phyloP scores from a whole-genome alignment of 37 sponge, comb jelly and placozoan species.

The Halichondria panicea region DNA sequence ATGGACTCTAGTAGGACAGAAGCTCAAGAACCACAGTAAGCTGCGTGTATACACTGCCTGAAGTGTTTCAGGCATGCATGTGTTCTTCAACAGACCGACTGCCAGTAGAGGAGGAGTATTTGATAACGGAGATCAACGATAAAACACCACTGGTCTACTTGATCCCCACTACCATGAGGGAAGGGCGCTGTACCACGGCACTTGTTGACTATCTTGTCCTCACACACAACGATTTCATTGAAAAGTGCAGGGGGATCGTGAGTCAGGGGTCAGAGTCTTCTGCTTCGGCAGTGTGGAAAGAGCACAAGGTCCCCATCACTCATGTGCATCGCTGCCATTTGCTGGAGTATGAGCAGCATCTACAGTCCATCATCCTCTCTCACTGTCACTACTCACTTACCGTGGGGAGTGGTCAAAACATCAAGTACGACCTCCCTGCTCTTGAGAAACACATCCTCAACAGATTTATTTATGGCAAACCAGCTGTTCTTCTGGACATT shows the following conservation, averaged over 20 bases:
- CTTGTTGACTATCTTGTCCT: slow-evolving; percentile 62
- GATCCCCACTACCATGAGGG: slow-evolving; percentile 65
- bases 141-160: slow-evolving; percentile 50
- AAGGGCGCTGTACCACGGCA: slow-evolving; percentile 62
- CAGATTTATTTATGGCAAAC: slow-evolving; percentile 76
- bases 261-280: neutral
- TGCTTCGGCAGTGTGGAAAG: neutral
- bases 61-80: neutral
- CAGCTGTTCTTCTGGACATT: slow-evolving; percentile 55
- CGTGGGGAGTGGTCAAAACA: slow-evolving; percentile 64
- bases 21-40: slow-evolving; percentile 55
- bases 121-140: slow-evolving; percentile 2
- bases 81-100: slow-evolving; percentile 32
- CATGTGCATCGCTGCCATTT: slow-evolving; percentile 67
- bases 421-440: slow-evolving; percentile 70
- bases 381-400: slow-evolving; percentile 82
- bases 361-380: slow-evolving; percentile 66
- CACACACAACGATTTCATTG: slow-evolving; percentile 74
- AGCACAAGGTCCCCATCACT: slow-evolving; percentile 55
- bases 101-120: slow-evolving; percentile 42
- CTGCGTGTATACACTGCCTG: neutral
- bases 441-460: slow-evolving; percentile 85
- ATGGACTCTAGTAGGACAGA: slow-evolving; percentile 58
- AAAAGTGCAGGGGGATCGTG: slow-evolving; percentile 36
- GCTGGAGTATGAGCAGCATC: slow-evolving; percentile 68